Conservation (phyloP, 2,797 vertebrate genomes). For the Pygocentrus nattereri region DNA sequence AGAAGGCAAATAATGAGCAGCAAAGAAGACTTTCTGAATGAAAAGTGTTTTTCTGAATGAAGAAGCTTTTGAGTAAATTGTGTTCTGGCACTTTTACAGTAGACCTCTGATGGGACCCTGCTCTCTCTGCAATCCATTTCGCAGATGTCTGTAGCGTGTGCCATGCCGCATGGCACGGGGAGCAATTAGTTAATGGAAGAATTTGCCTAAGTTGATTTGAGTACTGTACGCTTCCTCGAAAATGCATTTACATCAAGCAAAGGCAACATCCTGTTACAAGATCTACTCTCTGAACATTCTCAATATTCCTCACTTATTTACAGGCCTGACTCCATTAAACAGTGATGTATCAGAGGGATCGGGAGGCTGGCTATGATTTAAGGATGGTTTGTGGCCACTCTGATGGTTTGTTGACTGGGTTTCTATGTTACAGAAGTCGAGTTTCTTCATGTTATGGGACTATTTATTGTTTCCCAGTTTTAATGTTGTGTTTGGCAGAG, state of each 20-base stretch:
- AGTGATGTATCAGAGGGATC: slow-evolving; percentile 29
- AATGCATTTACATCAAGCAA: slow-evolving; percentile 48
- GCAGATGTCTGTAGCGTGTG: slow-evolving; percentile 25
- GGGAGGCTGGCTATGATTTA: slow-evolving; percentile 43
- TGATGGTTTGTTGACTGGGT: slow-evolving; percentile 58
- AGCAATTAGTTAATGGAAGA: slow-evolving; percentile 52
- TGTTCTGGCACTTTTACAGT: neutral
- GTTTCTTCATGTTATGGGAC: slow-evolving; percentile 43
- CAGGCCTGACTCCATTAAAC: slow-evolving; percentile 37
- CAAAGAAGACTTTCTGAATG: slow-evolving; percentile 16
- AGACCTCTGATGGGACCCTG: neutral
- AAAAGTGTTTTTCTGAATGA: slow-evolving; percentile 32
- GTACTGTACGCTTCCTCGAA: slow-evolving; percentile 35
- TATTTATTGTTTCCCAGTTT: slow-evolving; percentile 64
- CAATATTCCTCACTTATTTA: slow-evolving; percentile 27
- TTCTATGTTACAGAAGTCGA: slow-evolving; percentile 52
- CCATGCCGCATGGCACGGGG: slow-evolving; percentile 13
- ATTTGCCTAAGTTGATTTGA: slow-evolving; percentile 43
- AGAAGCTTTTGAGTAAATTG: neutral
- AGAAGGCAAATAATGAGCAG: neutral
- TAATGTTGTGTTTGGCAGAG: slow-evolving; percentile 56
- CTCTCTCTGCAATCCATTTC: slow-evolving; percentile 9
- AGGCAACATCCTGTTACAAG: slow-evolving; percentile 28
- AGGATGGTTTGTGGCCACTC: slow-evolving; percentile 52
- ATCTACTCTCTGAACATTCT: slow-evolving; percentile 27